phyloP scores from a whole-genome alignment of 2,113 vertebrate species.

The Microcebus jonahi region DNA sequence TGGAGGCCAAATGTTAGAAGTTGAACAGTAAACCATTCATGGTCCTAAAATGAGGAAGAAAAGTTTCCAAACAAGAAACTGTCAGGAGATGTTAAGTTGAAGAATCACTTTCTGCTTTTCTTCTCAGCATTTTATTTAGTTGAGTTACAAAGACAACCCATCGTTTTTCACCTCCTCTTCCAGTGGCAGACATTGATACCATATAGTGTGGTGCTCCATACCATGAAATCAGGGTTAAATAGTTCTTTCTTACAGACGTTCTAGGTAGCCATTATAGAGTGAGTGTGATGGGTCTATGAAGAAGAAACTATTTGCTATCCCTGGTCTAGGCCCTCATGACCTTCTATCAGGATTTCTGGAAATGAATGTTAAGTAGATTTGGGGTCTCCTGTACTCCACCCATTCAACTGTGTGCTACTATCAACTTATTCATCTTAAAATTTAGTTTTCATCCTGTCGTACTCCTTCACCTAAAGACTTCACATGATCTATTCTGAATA shows the following conservation, averaged over 20 bases:
- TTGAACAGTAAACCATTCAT: not conserved
- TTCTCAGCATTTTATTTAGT: not conserved
- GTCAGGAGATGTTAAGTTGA: not conserved
- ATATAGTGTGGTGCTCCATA: not conserved
- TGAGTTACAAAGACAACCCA: not conserved
- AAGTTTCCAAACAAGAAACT: not conserved
- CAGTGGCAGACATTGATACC: not conserved
- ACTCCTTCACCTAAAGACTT: not conserved
- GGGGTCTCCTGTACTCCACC: not conserved
- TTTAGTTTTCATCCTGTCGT: not conserved
- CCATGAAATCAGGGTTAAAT: not conserved
- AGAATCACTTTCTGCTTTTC: not conserved
- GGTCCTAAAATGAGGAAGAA: not conserved
- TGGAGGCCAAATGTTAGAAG: not conserved
- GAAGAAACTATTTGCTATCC: not conserved
- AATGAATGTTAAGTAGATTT: not conserved
- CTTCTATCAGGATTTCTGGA: not conserved
- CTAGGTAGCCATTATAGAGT: not conserved
- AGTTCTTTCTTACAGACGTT: not conserved
- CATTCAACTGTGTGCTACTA: not conserved
- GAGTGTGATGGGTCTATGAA: not conserved
- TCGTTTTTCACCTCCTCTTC: not conserved
- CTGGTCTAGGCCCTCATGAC: not conserved
- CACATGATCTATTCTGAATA: not conserved
- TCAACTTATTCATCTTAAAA: not conserved